Evolutionary conservation across 2,113 vertebrate species (phyloP).

Genomic region (Ranitomeya variabilis): DNA sequence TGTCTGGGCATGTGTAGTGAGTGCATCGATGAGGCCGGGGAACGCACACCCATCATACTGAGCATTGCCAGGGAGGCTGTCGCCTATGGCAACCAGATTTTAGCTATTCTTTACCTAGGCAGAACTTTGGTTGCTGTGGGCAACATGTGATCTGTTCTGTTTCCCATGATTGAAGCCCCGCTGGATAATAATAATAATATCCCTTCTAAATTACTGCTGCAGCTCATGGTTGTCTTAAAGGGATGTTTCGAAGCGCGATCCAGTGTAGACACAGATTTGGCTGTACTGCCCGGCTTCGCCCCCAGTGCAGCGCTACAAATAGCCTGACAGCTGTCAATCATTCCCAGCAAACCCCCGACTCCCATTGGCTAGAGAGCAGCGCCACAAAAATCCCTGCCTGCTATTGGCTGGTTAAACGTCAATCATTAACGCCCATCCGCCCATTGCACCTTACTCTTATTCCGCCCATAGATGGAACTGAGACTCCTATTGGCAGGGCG

Average conservation of each 20-base stretch:
- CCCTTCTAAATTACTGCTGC: too few relatives aligned
- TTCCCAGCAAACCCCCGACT: neutral
- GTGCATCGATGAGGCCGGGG: too few relatives aligned
- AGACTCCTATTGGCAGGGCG: neutral
- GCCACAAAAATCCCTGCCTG: too few relatives aligned
- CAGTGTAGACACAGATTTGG: neutral
- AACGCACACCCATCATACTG: too few relatives aligned
- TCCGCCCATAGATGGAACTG: neutral
- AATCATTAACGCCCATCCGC: neutral
- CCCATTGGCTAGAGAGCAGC: neutral
- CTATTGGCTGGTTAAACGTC: neutral
- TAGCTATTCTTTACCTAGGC: too few relatives aligned
- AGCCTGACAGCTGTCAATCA: neutral
- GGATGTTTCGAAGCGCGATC: neutral
- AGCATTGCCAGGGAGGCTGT: too few relatives aligned
- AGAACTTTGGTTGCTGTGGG: too few relatives aligned
- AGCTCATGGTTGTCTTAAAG: neutral
- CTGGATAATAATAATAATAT: too few relatives aligned
- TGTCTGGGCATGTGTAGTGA: too few relatives aligned
- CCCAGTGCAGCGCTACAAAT: slow-evolving; percentile 12
- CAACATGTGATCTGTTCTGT: too few relatives aligned
- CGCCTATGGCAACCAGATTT: too few relatives aligned
- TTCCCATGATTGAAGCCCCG: too few relatives aligned
- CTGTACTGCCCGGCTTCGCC: neutral
- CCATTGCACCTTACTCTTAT: neutral